Conservation (phyloP, 2,113 vertebrate genomes). For the Cephalopterus ornatus region DNA sequence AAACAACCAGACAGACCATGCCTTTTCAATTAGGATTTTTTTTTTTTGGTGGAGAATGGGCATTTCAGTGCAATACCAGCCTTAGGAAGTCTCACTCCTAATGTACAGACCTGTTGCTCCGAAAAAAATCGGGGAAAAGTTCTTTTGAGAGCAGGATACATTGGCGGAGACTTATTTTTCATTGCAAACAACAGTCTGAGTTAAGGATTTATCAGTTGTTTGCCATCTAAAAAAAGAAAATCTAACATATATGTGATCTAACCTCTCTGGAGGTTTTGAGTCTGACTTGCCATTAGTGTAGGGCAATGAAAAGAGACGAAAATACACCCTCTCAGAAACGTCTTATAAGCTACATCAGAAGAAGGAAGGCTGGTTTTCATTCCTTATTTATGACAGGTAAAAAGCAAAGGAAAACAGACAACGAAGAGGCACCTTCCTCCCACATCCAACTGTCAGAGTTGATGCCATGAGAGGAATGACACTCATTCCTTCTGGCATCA, state of each 20-base stretch:
- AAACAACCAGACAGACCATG: neutral
- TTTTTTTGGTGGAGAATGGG: neutral
- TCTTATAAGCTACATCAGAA: neutral
- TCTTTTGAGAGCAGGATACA: neutral
- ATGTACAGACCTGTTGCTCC: neutral
- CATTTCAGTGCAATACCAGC: neutral
- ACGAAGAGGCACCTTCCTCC: neutral
- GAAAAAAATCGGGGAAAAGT: neutral
- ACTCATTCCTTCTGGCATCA: neutral
- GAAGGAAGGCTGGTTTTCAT: neutral
- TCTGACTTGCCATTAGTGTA: neutral
- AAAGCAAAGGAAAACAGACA: slow-evolving; percentile 6
- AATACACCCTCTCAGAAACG: neutral
- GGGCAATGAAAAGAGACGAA: neutral
- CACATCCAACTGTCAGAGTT: neutral
- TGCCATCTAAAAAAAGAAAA: neutral
- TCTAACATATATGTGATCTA: neutral
- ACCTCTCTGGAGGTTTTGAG: neutral
- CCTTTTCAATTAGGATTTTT: neutral
- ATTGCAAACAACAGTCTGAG: neutral
- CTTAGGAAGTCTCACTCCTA: neutral
- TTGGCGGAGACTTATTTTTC: neutral
- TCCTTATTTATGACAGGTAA: slow-evolving; percentile 32
- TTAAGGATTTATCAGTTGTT: neutral
- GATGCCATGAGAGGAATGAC: neutral